Evolutionary conservation across 92 coral and sea anemone genomes (phyloP).

Genomic region (Micromussa lordhowensis): DNA sequence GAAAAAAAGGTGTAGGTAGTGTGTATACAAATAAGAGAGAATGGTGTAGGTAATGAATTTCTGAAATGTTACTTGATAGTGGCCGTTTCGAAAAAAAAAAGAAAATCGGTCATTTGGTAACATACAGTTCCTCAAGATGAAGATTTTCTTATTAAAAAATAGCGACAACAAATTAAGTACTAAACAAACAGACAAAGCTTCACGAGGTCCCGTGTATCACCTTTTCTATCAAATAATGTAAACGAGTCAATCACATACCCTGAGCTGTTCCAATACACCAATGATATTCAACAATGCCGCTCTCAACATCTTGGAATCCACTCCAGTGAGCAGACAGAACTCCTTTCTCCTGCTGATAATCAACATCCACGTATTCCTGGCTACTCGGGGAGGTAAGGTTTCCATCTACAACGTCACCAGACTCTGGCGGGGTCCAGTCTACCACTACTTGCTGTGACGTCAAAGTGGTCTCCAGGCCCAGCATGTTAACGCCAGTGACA

Average conservation of each 20-base stretch:
- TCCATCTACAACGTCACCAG: slow-evolving; percentile 88
- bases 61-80: background rate
- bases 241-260: slow-evolving; percentile 53
- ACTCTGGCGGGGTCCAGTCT: slow-evolving; percentile 90
- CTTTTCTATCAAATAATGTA: background rate
- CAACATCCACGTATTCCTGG: slow-evolving; percentile 55
- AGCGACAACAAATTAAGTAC: no score
- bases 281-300: slow-evolving; percentile 76
- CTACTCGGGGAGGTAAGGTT: slow-evolving; percentile 53
- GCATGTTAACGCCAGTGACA: slow-evolving; percentile 82
- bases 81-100: no score
- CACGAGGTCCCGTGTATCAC: no score
- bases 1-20: no score
- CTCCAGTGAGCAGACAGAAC: slow-evolving; percentile 82
- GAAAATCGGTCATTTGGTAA: no score
- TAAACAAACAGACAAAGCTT: no score
- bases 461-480: slow-evolving; percentile 81
- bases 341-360: slow-evolving; percentile 68
- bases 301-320: slow-evolving; percentile 85
- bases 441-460: slow-evolving; percentile 91
- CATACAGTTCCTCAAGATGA: no score
- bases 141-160: no score
- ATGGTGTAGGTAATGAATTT: no score
- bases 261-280: slow-evolving; percentile 91
- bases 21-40: no score